Percentiles rank a stretch among this genome's conserved stretches.
phyloP scores from a whole-genome alignment of 2,113 vertebrate species.

The Peromyscus polionotus region DNA sequence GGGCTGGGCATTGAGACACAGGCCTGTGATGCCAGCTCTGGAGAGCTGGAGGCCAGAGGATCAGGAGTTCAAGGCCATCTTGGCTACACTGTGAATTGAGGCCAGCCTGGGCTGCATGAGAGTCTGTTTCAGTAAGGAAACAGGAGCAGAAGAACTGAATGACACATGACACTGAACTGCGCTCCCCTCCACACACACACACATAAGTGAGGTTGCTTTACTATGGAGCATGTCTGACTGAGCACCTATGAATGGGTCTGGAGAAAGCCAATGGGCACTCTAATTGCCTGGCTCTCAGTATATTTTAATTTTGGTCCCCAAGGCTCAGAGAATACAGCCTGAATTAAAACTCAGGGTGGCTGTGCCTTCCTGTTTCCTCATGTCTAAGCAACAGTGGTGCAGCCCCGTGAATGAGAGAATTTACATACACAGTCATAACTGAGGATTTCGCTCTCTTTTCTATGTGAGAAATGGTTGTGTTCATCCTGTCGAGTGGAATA shows the following conservation, averaged over 20 bases:
- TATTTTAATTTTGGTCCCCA: neutral
- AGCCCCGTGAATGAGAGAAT: conserved; percentile 72
- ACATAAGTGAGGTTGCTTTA: neutral
- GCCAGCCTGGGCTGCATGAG: neutral
- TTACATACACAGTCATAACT: conserved; percentile 67
- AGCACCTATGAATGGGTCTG: neutral
- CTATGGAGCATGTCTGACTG: neutral
- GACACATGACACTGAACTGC: neutral
- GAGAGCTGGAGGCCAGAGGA: neutral
- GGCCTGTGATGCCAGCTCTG: neutral
- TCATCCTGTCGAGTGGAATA: conserved; percentile 81
- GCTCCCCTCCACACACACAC: neutral
- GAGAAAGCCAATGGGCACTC: neutral
- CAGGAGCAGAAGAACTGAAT: neutral
- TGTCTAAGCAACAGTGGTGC: neutral
- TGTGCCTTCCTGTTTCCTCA: neutral
- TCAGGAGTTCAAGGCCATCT: neutral
- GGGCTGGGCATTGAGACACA: neutral
- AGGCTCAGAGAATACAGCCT: neutral
- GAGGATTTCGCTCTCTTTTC: conserved; percentile 80
- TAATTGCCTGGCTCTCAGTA: neutral
- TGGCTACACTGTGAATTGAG: neutral
- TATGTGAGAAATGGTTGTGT: conserved; percentile 73
- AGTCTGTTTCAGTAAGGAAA: neutral
- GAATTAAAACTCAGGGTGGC: neutral